Evolutionary conservation across 2,888 invertebrate species (phyloP).

Genomic region (Lasioglossum leucozonium): DNA sequence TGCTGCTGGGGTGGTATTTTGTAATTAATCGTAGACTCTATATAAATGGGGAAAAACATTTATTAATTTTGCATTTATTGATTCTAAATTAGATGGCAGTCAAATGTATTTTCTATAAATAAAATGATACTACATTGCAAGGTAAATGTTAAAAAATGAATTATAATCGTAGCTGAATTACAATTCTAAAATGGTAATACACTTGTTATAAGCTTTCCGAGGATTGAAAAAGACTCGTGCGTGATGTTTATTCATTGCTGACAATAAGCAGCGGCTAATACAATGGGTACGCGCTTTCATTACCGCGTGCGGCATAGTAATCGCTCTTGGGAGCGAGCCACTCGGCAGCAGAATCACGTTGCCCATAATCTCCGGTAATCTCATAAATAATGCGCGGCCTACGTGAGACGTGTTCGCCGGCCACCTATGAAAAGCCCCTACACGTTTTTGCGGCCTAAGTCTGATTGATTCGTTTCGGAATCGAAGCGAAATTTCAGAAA

Average conservation of each 20-base stretch:
- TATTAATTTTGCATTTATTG: not conserved
- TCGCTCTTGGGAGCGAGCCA: constrained; percentile 68
- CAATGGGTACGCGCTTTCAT: constrained; percentile 49
- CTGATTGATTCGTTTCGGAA: constrained; percentile 10
- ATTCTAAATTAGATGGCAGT: not conserved
- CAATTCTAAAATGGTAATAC: too few species aligned
- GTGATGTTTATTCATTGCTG: constrained; percentile 32
- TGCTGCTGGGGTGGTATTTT: too few species aligned
- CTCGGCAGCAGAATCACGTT: constrained; percentile 76
- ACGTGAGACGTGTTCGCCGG: constrained; percentile 63
- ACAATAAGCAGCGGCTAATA: constrained; percentile 51
- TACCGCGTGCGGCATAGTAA: constrained; percentile 61
- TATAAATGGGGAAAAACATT: too few species aligned
- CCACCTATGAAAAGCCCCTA: constrained; percentile 68
- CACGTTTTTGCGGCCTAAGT: constrained; percentile 59
- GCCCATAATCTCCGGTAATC: constrained; percentile 80
- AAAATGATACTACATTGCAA: too few species aligned
- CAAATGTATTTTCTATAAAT: not conserved
- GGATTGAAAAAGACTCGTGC: not conserved
- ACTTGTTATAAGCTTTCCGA: not conserved
- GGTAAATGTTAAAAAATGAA: too few species aligned
- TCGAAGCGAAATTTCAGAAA: constrained; percentile 34
- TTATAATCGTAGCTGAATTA: too few species aligned
- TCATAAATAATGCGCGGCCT: constrained; percentile 78
- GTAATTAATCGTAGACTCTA: too few species aligned